These are phyloP conservation scores for Oplegnathus fasciatus DNA, from an alignment of 2,113 vertebrate species.

Conservation along the genomic window DNA sequence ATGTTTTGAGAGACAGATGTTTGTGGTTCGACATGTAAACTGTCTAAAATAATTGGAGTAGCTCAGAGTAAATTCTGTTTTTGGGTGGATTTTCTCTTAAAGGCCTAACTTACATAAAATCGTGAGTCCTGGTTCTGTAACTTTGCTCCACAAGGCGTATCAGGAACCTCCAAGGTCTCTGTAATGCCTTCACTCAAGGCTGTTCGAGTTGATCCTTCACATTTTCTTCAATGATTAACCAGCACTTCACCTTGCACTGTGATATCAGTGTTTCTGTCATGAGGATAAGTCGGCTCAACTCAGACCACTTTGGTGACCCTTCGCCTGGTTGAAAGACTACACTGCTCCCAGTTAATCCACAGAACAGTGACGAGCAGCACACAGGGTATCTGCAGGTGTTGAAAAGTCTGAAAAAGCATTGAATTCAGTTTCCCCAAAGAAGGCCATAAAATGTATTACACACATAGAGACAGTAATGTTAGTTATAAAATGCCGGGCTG, in stretches of 20 bases:
- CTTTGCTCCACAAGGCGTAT: neutral
- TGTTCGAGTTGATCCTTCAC: slow-evolving; percentile 8
- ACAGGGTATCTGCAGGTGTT: too few relatives aligned
- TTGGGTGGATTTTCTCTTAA: neutral
- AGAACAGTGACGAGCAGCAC: neutral
- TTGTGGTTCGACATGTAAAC: neutral
- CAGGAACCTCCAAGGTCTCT: neutral
- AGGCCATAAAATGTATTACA: too few relatives aligned
- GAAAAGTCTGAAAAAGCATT: too few relatives aligned
- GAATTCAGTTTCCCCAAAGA: neutral
- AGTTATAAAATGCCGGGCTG: too few relatives aligned
- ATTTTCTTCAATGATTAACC: slow-evolving; percentile 44
- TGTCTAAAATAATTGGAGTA: neutral
- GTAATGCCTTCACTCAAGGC: too few relatives aligned
- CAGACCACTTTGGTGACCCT: neutral
- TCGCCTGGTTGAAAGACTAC: neutral
- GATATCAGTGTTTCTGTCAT: neutral
- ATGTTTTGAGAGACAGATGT: too few relatives aligned
- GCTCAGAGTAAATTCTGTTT: neutral
- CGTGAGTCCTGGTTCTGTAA: neutral
- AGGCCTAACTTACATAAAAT: neutral
- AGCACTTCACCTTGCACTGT: neutral
- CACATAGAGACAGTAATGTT: too few relatives aligned
- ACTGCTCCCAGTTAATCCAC: neutral
- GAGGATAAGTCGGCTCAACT: neutral